Conservation (phyloP, 53 echinoderm and acorn worm species). For the Holothuria leucospilota region DNA sequence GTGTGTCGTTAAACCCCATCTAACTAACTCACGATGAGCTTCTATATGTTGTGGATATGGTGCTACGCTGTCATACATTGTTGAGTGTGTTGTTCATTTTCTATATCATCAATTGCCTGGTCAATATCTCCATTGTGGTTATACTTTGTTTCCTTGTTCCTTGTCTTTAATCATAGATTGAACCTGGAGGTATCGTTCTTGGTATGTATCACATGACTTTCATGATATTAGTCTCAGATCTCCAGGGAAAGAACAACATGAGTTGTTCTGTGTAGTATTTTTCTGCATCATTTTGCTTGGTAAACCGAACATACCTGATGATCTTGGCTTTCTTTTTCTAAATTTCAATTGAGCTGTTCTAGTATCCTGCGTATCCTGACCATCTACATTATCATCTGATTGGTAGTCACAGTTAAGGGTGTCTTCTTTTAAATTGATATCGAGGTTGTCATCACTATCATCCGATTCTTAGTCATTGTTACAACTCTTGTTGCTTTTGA, state of each 20-base stretch:
- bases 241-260: conserved; percentile 64
- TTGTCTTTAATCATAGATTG: conserved; percentile 1
- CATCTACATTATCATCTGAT: no score
- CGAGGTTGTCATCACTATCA: not conserved
- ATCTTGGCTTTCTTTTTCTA: conserved; percentile 31
- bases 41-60: conserved; percentile 51
- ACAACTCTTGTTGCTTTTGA: not conserved
- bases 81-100: conserved; percentile 34
- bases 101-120: not conserved
- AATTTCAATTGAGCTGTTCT: not conserved
- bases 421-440: no score
- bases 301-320: conserved; percentile 69
- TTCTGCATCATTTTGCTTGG: conserved; percentile 52
- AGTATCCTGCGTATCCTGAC: no score
- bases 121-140: conserved; percentile 36
- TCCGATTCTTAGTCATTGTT: not conserved
- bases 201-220: conserved; percentile 57
- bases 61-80: conserved; percentile 40
- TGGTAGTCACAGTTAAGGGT: no score
- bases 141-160: conserved; percentile 31
- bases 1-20: no score
- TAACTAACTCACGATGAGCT: no score
- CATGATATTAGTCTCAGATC: conserved; percentile 32
- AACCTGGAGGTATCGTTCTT: conserved; percentile 50
- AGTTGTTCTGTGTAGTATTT: conserved; percentile 69